Conservation (phyloP, 2,113 vertebrate genomes). For the Eublepharis macularius region DNA sequence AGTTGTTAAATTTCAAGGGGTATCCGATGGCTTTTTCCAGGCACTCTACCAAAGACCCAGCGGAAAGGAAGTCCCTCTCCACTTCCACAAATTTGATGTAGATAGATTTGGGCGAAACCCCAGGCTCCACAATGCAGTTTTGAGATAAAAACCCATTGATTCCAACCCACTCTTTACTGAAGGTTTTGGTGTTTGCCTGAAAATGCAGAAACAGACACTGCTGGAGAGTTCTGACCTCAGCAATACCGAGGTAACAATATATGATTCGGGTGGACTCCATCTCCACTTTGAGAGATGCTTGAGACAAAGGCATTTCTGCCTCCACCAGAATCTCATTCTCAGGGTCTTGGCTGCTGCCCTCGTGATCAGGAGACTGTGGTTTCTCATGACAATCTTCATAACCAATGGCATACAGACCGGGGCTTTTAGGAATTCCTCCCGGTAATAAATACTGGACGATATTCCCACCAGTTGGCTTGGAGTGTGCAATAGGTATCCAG, state of each 20-base stretch:
- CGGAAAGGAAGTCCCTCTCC: slow-evolving; percentile 98
- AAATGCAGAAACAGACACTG: slow-evolving; percentile 95
- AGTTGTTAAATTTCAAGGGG: slow-evolving; percentile 93
- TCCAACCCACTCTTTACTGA: slow-evolving; percentile 82
- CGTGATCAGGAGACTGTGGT: slow-evolving; percentile 51
- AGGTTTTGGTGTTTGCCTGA: slow-evolving; percentile 90
- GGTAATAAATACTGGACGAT: slow-evolving; percentile 92
- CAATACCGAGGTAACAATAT: slow-evolving; percentile 95
- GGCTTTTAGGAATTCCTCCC: slow-evolving; percentile 91
- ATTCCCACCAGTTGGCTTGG: slow-evolving; percentile 82
- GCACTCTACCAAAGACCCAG: slow-evolving; percentile 96
- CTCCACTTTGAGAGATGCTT: slow-evolving; percentile 74
- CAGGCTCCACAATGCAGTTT: slow-evolving; percentile 83
- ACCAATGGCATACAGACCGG: slow-evolving; percentile 92
- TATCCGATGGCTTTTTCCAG: slow-evolving; percentile 97
- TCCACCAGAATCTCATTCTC: slow-evolving; percentile 66
- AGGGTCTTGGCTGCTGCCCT: slow-evolving; percentile 48
- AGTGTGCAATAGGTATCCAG: slow-evolving; percentile 92
- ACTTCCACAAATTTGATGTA: slow-evolving; percentile 98
- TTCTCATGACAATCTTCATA: slow-evolving; percentile 81
- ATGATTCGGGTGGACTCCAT: slow-evolving; percentile 80
- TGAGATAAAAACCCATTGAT: slow-evolving; percentile 92
- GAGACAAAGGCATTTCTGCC: slow-evolving; percentile 70
- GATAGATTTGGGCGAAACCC: slow-evolving; percentile 79
- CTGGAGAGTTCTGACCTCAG: slow-evolving; percentile 94